Evolutionary conservation across 2,113 vertebrate genomes (phyloP).

Genomic region (Centrocercus urophasianus): DNA sequence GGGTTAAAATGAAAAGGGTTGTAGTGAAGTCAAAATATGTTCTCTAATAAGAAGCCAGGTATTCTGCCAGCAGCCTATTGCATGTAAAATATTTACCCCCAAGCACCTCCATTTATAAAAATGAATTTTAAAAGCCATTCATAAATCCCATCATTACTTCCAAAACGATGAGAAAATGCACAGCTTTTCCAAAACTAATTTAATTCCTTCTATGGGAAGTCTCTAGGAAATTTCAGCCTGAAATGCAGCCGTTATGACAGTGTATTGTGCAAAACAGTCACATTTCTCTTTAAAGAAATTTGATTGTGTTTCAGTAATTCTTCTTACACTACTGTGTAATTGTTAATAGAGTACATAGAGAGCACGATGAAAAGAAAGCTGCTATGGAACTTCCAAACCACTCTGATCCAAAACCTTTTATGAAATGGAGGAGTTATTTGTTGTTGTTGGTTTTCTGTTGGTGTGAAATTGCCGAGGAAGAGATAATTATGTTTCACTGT

Average conservation of each 20-base stretch:
- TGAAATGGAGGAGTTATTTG: not conserved
- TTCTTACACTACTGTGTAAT: not conserved
- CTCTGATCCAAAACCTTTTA: not conserved
- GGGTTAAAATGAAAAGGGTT: not conserved
- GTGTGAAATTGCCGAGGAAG: not conserved
- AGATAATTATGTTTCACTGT: not conserved
- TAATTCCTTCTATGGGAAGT: not conserved
- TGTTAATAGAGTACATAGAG: not conserved
- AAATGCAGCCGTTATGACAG: not conserved
- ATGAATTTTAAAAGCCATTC: not conserved
- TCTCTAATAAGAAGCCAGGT: not conserved
- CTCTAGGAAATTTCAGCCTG: not conserved
- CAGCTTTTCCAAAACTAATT: not conserved
- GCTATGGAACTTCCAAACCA: not conserved
- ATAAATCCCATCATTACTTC: not conserved
- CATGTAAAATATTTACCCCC: not conserved
- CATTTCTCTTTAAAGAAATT: not conserved
- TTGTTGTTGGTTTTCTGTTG: not conserved
- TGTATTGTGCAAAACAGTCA: not conserved
- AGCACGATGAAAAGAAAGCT: not conserved
- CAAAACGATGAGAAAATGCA: not conserved
- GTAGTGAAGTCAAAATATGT: not conserved
- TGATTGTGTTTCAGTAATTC: not conserved
- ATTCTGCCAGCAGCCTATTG: not conserved
- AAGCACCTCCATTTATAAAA: not conserved